Base-by-base conservation (phyloP, 2,888 invertebrate genomes). In the Exephanes ischioxanthus region DNA sequence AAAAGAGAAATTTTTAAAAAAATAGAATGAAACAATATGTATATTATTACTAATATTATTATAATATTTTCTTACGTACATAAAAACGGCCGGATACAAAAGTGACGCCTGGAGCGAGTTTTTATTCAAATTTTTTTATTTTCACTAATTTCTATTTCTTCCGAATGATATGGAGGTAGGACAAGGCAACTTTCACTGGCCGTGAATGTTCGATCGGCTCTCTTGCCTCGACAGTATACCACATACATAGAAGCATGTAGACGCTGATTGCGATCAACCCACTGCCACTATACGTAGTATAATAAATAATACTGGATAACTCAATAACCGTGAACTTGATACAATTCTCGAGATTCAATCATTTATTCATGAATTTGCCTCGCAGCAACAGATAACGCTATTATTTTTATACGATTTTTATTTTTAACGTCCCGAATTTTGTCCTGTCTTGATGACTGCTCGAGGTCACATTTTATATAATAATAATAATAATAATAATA, bases 321-420 rank as follows among this genome's bases (percentile, higher is more conserved):
- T 71, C 55, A 76, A 80, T 84, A 80, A 80, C 84, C 84, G 67
- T 84, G 84, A 84, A 84, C 84, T 84, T 84, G 80, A 71, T 76
- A 66, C 80, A 53, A 66, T 51, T 76, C 51, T 19, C 76, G 63
- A 45, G 45, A 63, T 70, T 48, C 55, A 71, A 45, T 81, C 63
- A 55, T 70, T 26, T 71, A 76, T 22, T 41, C 66, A 67, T n/a
- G 48, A 81, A 68, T 68, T 71, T 63, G 80, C 70, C 71, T 67
- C 48, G 66, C 19, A 66, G 41, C 66, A 63, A 63, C 61, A 58
- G 30, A n/a, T 72, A 53, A 72, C 76, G 66, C n/a, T 22, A 71
- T 76, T 84, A 51, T 55, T 11, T 22, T 26, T 51, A 37, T 19
- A 30, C 51, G 2, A n/a, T 48, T 14, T 14, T 26, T 68, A 4